Evolutionary conservation across 2,888 invertebrate species (phyloP).

Genomic region (Mesorhabditis spiculigera): DNA sequence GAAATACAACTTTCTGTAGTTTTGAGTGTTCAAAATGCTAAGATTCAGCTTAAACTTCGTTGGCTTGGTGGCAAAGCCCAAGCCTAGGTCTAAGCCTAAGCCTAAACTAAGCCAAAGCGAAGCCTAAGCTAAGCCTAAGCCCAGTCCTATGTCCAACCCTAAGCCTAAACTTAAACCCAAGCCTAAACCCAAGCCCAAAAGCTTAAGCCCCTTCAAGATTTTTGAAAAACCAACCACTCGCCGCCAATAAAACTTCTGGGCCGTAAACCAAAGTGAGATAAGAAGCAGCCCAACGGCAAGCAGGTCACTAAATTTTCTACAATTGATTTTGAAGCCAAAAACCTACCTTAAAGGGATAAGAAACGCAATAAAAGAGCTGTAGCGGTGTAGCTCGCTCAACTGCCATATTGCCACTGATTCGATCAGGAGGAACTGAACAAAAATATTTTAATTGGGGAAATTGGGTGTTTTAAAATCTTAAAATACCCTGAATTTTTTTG

Average conservation of each 20-base stretch:
- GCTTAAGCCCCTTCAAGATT: too few species aligned
- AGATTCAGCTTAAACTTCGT: neutral
- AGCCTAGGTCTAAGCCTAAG: neutral
- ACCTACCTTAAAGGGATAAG: neutral
- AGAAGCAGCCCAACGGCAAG: neutral
- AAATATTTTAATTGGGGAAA: neutral
- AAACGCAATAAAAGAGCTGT: neutral
- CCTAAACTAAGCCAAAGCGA: too few species aligned
- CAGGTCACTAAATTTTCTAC: neutral
- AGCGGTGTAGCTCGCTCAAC: neutral
- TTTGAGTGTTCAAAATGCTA: neutral
- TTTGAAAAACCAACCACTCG: neutral
- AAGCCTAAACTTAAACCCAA: neutral
- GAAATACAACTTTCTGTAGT: neutral
- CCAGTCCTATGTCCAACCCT: neutral
- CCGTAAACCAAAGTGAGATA: neutral
- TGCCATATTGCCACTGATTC: neutral
- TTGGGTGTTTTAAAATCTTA: neutral
- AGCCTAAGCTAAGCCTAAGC: neutral
- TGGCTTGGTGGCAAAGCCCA: neutral
- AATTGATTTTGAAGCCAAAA: neutral
- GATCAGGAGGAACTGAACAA: neutral
- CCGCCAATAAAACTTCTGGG: constrained; percentile 1
- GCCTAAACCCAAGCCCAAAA: neutral
- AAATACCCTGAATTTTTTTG: too few species aligned